Evolutionary conservation across 2,113 vertebrate species (phyloP).

Genomic region (Tenrec ecaudatus): DNA sequence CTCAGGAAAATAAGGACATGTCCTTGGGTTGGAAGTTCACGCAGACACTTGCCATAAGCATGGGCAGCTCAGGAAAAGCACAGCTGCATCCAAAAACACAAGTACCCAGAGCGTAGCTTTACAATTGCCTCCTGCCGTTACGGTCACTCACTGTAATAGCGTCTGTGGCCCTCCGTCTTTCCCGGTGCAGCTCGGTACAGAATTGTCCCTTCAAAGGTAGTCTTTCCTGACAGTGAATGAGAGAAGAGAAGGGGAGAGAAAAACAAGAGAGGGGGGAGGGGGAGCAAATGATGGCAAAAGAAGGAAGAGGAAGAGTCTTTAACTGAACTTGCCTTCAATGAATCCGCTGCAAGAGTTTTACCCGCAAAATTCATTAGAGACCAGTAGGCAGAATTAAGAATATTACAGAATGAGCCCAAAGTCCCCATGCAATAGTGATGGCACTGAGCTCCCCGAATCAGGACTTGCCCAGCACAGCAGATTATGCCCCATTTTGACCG

Average conservation of each 20-base stretch:
- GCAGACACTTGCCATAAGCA: constrained; percentile 79
- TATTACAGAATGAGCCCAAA: constrained; percentile 71
- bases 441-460: neutral
- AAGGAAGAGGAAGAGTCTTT: constrained; percentile 89
- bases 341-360: constrained; percentile 82
- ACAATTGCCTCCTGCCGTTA: constrained; percentile 81
- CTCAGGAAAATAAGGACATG: constrained; percentile 80
- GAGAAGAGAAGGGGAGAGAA: constrained; percentile 85
- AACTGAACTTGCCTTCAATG: constrained; percentile 85
- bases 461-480: neutral
- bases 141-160: constrained; percentile 91
- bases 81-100: constrained; percentile 82
- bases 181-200: constrained; percentile 89
- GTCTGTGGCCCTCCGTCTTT: constrained; percentile 92
- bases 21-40: constrained; percentile 79
- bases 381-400: constrained; percentile 74
- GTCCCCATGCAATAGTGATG: constrained; percentile 60
- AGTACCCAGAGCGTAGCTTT: constrained; percentile 82
- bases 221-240: constrained; percentile 90
- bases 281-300: constrained; percentile 86
- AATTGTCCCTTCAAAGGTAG: constrained; percentile 91
- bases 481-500: constrained; percentile 48
- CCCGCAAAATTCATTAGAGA: constrained; percentile 82
- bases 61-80: constrained; percentile 79
- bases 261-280: constrained; percentile 80